A percentile compares a stretch with the other conserved stretches of the same genome.
Conservation (phyloP, 2,888 invertebrate species). For the Cataglyphis cursor region DNA sequence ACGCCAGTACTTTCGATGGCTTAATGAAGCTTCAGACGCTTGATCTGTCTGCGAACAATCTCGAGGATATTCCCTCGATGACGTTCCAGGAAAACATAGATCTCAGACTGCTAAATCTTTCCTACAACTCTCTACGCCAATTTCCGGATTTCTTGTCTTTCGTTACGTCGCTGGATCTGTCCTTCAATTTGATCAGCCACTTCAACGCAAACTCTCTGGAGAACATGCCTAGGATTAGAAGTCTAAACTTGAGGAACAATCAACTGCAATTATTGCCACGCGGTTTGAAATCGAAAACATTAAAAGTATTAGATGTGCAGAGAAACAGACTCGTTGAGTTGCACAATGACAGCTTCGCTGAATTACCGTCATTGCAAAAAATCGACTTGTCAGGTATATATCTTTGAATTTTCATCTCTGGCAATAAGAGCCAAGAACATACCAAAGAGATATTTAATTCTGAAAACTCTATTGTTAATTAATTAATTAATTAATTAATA, state of each 20-base stretch:
- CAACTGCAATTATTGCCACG: slow-evolving; percentile 89
- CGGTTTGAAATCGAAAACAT: slow-evolving; percentile 89
- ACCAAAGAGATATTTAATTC: neutral
- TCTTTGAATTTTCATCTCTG: neutral
- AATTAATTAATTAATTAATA: neutral
- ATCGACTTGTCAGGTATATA: slow-evolving; percentile 88
- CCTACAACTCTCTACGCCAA: slow-evolving; percentile 83
- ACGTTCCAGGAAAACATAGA: slow-evolving; percentile 89
- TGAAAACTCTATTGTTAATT: neutral
- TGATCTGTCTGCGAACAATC: slow-evolving; percentile 91
- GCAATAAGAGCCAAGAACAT: neutral
- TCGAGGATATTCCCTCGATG: slow-evolving; percentile 89
- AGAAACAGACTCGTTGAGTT: slow-evolving; percentile 89
- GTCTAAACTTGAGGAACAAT: slow-evolving; percentile 90
- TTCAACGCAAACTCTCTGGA: slow-evolving; percentile 71
- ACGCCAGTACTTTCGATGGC: slow-evolving; percentile 89
- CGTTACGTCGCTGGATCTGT: slow-evolving; percentile 76
- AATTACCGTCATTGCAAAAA: slow-evolving; percentile 89
- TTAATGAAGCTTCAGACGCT: slow-evolving; percentile 89
- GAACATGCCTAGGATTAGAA: slow-evolving; percentile 88
- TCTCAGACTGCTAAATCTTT: slow-evolving; percentile 89
- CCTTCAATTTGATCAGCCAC: slow-evolving; percentile 76
- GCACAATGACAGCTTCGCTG: slow-evolving; percentile 89
- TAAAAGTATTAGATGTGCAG: slow-evolving; percentile 89
- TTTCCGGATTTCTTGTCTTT: slow-evolving; percentile 76